Conservation (phyloP, 2,113 vertebrate genomes). For the Tenebrosternarchus preto region DNA sequence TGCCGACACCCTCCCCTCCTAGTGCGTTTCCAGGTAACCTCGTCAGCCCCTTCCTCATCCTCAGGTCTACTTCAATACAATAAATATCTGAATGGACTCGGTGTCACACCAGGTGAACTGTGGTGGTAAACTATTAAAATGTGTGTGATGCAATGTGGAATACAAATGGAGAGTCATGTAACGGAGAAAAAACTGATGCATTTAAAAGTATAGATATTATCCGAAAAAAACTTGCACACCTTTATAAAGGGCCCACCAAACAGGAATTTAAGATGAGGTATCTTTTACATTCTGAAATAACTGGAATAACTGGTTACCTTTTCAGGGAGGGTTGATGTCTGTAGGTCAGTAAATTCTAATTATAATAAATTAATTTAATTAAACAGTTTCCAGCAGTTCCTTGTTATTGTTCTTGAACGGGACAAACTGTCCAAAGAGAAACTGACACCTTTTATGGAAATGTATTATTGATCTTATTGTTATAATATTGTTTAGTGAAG, state of each 20-base stretch:
- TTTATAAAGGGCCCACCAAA: too few relatives aligned
- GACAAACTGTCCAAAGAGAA: not conserved
- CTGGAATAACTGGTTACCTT: too few relatives aligned
- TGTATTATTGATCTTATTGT: not conserved
- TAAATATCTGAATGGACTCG: not conserved
- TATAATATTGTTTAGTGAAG: not conserved
- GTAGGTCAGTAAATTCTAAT: not conserved
- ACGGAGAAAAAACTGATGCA: too few relatives aligned
- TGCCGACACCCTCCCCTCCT: constrained; percentile 91
- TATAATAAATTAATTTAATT: not conserved
- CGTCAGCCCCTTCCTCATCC: constrained; percentile 46
- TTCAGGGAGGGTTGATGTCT: too few relatives aligned
- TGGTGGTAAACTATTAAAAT: too few relatives aligned
- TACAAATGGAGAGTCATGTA: too few relatives aligned
- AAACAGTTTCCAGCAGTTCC: not conserved
- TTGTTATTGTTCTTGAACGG: not conserved
- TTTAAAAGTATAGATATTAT: too few relatives aligned
- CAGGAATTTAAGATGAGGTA: too few relatives aligned
- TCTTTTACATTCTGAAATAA: too few relatives aligned
- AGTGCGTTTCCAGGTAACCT: constrained; percentile 89
- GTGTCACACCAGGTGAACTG: not conserved
- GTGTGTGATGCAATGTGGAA: too few relatives aligned
- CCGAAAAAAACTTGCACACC: too few relatives aligned
- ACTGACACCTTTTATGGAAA: not conserved
- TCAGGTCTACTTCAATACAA: not conserved